Evolutionary conservation across 2,113 vertebrate species (phyloP).

Genomic region (Macheiramphus alcinus): DNA sequence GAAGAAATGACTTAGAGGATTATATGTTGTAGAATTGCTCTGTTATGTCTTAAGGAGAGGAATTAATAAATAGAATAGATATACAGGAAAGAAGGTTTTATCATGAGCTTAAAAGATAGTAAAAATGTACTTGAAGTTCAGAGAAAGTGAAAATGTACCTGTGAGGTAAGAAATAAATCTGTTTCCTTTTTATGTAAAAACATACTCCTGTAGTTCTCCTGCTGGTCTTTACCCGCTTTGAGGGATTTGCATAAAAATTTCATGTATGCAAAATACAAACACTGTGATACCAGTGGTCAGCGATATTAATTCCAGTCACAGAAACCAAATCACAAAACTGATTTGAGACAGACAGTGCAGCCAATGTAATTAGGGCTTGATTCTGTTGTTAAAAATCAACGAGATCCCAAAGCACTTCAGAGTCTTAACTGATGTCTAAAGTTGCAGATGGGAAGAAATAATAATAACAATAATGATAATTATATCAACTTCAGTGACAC

Average conservation of each 20-base stretch:
- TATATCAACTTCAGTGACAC: background rate
- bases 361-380: background rate
- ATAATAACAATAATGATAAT: background rate
- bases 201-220: background rate
- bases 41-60: background rate
- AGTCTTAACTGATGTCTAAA: background rate
- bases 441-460: background rate
- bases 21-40: background rate
- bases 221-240: background rate
- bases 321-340: background rate
- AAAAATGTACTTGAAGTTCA: background rate
- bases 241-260: background rate
- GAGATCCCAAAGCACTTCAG: background rate
- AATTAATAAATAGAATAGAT: background rate
- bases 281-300: background rate
- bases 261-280: background rate
- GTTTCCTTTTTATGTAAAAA: background rate
- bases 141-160: background rate
- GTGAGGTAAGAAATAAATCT: background rate
- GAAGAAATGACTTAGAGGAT: background rate
- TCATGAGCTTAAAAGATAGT: background rate
- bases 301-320: background rate
- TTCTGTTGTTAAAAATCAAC: background rate
- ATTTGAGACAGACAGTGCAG: background rate
- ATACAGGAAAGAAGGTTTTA: background rate